These are phyloP conservation scores for Drosophila flavopinicola DNA, from an alignment of 2,888 invertebrate genomes.

Conservation along the genomic window DNA sequence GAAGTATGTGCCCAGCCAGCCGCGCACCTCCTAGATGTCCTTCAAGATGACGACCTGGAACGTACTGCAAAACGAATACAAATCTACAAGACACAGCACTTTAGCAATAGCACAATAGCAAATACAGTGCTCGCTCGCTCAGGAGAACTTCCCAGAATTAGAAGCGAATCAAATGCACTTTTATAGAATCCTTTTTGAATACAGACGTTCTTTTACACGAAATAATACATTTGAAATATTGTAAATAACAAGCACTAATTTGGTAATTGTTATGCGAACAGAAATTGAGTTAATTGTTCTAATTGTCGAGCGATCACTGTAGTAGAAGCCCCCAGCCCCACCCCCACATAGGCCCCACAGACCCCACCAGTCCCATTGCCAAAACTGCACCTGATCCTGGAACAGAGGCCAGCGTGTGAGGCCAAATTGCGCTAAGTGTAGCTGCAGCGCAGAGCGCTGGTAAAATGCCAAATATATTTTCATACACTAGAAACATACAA, in stretches of 20 bases:
- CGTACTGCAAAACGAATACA: conserved; percentile 24
- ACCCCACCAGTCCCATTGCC: not conserved
- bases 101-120: conserved; percentile 18
- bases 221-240: too few species aligned
- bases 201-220: too few species aligned
- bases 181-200: too few species aligned
- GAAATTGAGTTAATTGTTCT: not conserved
- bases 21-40: conserved; percentile 68
- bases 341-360: not conserved
- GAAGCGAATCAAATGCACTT: not conserved
- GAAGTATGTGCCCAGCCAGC: conserved; percentile 86
- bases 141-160: not conserved
- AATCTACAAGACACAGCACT: conserved; percentile 31
- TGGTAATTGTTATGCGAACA: too few species aligned
- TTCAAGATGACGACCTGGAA: conserved; percentile 25
- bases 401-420: conserved; percentile 17
- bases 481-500: conserved; percentile 30
- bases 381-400: conserved; percentile 4
- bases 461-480: conserved; percentile 40
- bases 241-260: too few species aligned
- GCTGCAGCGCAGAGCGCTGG: conserved; percentile 14
- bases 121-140: not conserved
- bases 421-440: conserved; percentile 8
- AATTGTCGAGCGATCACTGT: conserved; percentile 6
- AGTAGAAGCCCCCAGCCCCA: conserved; percentile 3